These are phyloP conservation scores for Doris montereyensis DNA, from an alignment of 2,888 invertebrate species.

Conservation along the genomic window DNA sequence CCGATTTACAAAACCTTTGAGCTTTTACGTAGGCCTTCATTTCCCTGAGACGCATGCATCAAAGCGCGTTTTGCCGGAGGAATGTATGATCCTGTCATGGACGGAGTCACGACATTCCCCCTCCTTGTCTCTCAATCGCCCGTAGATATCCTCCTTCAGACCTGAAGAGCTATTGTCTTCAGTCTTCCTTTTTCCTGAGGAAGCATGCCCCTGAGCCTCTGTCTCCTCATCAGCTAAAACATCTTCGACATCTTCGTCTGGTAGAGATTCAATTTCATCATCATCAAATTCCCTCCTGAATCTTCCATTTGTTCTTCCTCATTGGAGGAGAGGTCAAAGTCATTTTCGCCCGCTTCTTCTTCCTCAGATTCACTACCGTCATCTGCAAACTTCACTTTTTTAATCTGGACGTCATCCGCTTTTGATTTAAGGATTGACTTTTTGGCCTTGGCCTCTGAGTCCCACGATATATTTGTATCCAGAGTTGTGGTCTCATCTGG, in stretches of 20 bases:
- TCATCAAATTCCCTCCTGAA: conserved; percentile 27
- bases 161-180: conserved; percentile 3
- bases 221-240: conserved; percentile 8
- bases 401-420: neutral
- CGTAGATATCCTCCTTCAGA: conserved; percentile 87
- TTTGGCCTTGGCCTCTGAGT: conserved; percentile 24
- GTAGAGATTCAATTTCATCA: conserved; percentile 18
- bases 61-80: conserved; percentile 85
- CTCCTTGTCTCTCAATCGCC: conserved; percentile 84
- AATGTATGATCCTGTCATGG: conserved; percentile 80
- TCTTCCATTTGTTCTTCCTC: conserved; percentile 32
- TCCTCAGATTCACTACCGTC: conserved; percentile 17
- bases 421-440: conserved; percentile 35
- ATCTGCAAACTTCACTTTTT: conserved; percentile 25
- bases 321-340: no score
- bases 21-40: conserved; percentile 82
- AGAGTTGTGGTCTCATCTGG: no score
- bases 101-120: conserved; percentile 81
- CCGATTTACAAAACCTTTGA: conserved; percentile 90
- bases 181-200: conserved; percentile 20
- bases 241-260: neutral
- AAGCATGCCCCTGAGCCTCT: conserved; percentile 1
- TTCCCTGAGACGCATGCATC: conserved; percentile 75
- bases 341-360: conserved; percentile 42
- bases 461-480: neutral